These are phyloP conservation scores for Melanaphis sacchari DNA, from an alignment of 1,140 invertebrate genomes.

Conservation along the genomic window DNA sequence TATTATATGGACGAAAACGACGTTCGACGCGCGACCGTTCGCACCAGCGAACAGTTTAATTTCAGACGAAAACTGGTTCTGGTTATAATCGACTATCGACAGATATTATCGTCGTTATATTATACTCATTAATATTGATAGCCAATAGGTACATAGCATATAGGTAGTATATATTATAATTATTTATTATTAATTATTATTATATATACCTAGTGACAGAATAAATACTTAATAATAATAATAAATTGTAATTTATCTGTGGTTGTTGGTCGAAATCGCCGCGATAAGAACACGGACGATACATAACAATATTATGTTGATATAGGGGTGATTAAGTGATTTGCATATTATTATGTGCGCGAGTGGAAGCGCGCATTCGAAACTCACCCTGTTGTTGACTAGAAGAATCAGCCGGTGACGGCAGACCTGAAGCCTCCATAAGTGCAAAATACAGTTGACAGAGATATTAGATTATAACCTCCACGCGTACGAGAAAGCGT, in stretches of 20 bases:
- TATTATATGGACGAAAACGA: not conserved
- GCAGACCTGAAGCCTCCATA: not conserved
- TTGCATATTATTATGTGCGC: not conserved
- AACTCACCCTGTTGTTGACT: not conserved
- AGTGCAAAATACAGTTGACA: not conserved
- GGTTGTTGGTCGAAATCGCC: not conserved
- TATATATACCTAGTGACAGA: not conserved
- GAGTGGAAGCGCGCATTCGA: not conserved
- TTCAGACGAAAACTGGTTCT: not conserved
- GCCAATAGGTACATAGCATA: not conserved
- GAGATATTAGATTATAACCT: not conserved
- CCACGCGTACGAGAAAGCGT: not conserved
- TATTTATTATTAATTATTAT: not conserved
- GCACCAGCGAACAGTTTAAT: not conserved
- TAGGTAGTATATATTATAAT: not conserved
- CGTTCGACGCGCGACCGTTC: not conserved
- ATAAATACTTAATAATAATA: not conserved
- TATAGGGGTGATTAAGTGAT: not conserved
- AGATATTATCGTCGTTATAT: slow-evolving; percentile 1
- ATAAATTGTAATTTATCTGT: not conserved
- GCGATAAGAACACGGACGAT: not conserved
- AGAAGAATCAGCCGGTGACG: not conserved
- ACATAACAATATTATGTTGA: not conserved
- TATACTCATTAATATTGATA: not conserved
- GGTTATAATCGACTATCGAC: not conserved